These are phyloP conservation scores for Poliocrania exsul DNA, from an alignment of 2,797 vertebrate species.

Conservation along the genomic window DNA sequence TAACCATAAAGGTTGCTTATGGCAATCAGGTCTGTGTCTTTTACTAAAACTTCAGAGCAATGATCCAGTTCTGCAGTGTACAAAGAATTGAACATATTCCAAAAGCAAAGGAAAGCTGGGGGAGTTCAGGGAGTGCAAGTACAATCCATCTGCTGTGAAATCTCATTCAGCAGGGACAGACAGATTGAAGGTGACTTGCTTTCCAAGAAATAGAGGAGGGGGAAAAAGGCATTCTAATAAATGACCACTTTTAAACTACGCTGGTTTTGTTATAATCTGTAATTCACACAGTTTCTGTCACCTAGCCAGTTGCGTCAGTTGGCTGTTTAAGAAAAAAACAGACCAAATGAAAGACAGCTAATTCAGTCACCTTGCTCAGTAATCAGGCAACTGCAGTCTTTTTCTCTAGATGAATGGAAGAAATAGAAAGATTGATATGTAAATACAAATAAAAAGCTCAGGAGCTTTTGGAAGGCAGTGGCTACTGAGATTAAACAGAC, in stretches of 20 bases:
- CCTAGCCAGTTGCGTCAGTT: neutral
- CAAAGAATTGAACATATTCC: neutral
- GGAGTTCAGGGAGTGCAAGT: neutral
- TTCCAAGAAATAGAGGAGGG: conserved; percentile 48
- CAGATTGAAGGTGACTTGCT: neutral
- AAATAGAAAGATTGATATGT: neutral
- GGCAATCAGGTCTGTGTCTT: neutral
- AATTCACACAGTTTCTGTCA: conserved; percentile 23
- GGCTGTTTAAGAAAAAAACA: neutral
- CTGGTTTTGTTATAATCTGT: conserved; percentile 7
- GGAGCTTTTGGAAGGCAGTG: neutral
- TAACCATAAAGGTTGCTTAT: neutral
- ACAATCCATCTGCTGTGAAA: neutral
- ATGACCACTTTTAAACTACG: conserved; percentile 25
- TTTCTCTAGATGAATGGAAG: neutral
- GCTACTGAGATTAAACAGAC: neutral
- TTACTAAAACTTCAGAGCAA: conserved; percentile 1
- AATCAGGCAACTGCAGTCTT: neutral
- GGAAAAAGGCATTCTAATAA: conserved; percentile 11
- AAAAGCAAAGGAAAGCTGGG: conserved; percentile 7
- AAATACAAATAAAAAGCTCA: neutral
- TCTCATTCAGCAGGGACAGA: neutral
- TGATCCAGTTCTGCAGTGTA: neutral
- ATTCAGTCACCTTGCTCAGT: neutral
- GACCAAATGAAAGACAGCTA: neutral